Conservation (phyloP, 1,140 invertebrate genomes). For the Habropoda laboriosa region DNA sequence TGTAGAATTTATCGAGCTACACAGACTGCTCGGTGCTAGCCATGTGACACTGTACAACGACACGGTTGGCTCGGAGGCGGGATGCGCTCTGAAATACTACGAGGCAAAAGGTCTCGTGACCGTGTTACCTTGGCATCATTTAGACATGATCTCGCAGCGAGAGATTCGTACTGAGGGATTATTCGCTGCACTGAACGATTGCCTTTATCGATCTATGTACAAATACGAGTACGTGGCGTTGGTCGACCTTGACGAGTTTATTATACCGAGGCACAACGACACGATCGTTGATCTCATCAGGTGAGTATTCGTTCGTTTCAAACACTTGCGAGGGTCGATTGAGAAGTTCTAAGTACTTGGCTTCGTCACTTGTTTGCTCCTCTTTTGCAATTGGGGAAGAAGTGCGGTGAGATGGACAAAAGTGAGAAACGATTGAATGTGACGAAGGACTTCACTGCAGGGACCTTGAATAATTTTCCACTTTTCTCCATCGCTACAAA, state of each 20-base stretch:
- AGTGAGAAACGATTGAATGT: too few species aligned
- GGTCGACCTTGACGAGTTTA: conserved; percentile 95
- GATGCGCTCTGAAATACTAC: conserved; percentile 90
- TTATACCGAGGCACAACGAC: conserved; percentile 90
- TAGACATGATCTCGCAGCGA: conserved; percentile 93
- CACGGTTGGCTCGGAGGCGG: conserved; percentile 90
- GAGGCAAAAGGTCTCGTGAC: conserved; percentile 86
- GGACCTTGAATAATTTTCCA: too few species aligned
- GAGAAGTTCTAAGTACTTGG: too few species aligned
- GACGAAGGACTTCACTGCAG: too few species aligned
- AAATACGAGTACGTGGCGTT: conserved; percentile 90
- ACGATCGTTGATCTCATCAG: conserved; percentile 85
- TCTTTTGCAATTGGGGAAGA: too few species aligned
- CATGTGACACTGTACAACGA: conserved; percentile 97
- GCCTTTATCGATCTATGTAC: conserved; percentile 94
- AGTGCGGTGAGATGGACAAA: too few species aligned
- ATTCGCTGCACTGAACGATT: conserved; percentile 96
- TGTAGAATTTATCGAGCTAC: conserved; percentile 96
- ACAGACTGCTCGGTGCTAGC: conserved; percentile 91
- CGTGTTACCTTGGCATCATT: conserved; percentile 91
- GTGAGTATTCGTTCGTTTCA: conserved; percentile 75
- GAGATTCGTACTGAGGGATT: conserved; percentile 96
- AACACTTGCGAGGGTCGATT: too few species aligned
- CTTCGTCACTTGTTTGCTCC: too few species aligned
- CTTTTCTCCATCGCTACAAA: too few species aligned